Base-by-base conservation (phyloP, 2,888 invertebrate genomes). In the Sisyra terminalis region DNA sequence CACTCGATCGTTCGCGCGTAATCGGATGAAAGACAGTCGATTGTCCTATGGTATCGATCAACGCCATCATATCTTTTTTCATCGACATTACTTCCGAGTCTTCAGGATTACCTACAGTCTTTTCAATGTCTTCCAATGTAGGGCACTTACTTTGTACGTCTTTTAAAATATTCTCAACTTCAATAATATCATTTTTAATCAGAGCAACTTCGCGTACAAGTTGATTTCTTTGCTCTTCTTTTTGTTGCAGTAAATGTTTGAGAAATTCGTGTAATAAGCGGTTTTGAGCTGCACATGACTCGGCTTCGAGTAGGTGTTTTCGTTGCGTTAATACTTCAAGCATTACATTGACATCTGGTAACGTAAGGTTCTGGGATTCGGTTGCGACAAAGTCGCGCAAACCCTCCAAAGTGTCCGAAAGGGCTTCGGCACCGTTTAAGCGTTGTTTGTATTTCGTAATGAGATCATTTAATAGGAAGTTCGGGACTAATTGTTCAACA, bases 221-320 rank as follows among this genome's bases (percentile, higher is more conserved):
- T 57, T 81, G 78, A 39, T 68, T 67, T 46, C 75, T 65, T 48
- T 73, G 74, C 48, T 78, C 73, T 51, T 75, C 72, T 52, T 88
- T 83, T 50, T 81, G 77, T 41, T 75, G 70, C 42, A 79, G 63
- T 47, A 92, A 67, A 55, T 86, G 81, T 45, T 75, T 71, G 14
- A 92, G 65, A 60, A 93, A 92, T 58, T 89, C 87, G 56, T 81
- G 74, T 32, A 90, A 62, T n/a, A 92, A 64, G 47, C 80, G 70
- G 54, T 84, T 83, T 58, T 89, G 86, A 1, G 83, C 78, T 2
- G 74, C 79, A 51, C 76, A 78, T 36, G 76, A 79, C 61, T 88
- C 87, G 0, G 84, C 80, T 58, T 88, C 84, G 15, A 90, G 64
- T 39, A 84, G 66, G 41, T 82, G 76, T 59, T 86, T 87, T 45